These are phyloP conservation scores for Discoglossus pictus DNA, from an alignment of 2,797 vertebrate species.

Conservation along the genomic window DNA sequence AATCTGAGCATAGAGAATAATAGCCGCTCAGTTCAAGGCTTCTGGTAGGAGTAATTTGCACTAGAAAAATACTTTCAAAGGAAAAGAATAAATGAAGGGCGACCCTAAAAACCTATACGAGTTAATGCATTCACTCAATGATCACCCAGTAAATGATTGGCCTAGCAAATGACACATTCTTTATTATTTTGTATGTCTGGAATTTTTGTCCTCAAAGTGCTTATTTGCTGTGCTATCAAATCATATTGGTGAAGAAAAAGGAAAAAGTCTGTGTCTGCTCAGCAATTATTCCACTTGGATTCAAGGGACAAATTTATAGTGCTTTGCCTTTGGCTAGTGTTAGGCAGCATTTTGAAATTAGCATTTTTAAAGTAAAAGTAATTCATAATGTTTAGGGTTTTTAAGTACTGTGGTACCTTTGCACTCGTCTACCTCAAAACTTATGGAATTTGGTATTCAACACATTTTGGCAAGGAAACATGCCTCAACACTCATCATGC, in stretches of 20 bases:
- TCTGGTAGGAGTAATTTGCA: constrained; percentile 79
- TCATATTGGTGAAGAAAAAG: not conserved
- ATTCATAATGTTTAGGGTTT: no score
- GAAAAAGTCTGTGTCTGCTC: constrained; percentile 2
- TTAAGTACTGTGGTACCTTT: no score
- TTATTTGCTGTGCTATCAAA: not conserved
- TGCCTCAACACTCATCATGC: no score
- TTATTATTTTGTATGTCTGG: constrained; percentile 53
- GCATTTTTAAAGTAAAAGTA: no score
- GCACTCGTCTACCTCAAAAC: no score
- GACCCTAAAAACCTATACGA: constrained; percentile 72
- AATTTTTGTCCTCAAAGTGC: constrained; percentile 55
- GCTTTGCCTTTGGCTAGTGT: no score
- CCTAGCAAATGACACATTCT: constrained; percentile 60
- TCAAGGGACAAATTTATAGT: no score
- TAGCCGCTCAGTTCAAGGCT: constrained; percentile 81
- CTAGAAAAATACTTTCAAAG: constrained; percentile 77
- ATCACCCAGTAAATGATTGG: constrained; percentile 66
- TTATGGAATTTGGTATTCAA: no score
- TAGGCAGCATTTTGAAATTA: no score
- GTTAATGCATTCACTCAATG: constrained; percentile 72
- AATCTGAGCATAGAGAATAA: constrained; percentile 81
- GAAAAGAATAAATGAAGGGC: constrained; percentile 79
- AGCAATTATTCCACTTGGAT: not conserved
- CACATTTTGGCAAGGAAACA: no score